These are phyloP conservation scores for Notamacropus eugenii DNA, from an alignment of 2,797 vertebrate species.

Conservation along the genomic window DNA sequence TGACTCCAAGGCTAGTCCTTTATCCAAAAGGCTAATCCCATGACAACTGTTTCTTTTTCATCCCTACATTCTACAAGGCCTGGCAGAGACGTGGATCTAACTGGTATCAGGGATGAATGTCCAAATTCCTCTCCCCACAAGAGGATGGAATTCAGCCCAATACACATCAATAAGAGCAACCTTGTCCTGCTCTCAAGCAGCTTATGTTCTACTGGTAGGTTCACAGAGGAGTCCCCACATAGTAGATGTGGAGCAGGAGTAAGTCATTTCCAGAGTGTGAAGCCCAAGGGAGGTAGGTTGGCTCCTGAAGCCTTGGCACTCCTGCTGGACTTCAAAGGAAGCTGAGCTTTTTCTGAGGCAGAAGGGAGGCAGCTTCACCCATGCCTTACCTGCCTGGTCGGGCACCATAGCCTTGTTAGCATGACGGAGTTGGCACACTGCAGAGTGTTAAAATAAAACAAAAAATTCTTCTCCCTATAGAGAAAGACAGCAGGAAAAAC, in stretches of 20 bases:
- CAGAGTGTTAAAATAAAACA: constrained; percentile 98
- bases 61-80: not conserved
- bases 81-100: not conserved
- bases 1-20: not conserved
- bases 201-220: not conserved
- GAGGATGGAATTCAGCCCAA: not conserved
- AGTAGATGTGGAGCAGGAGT: not conserved
- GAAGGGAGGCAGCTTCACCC: not conserved
- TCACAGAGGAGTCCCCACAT: too few species aligned
- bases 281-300: not conserved
- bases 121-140: not conserved
- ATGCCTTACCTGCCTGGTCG: constrained; percentile 95
- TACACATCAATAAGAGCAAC: not conserved
- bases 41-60: not conserved
- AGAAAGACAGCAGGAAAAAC: constrained; percentile 72
- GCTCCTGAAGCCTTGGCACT: not conserved
- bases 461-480: constrained; percentile 94
- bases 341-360: not conserved
- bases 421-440: constrained; percentile 93
- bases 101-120: fast-evolving
- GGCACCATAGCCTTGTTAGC: constrained; percentile 96
- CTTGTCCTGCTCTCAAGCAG: not conserved
- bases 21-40: not conserved
- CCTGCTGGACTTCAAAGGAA: not conserved
- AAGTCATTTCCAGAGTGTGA: not conserved